Evolutionary conservation across 2,888 invertebrate genomes (phyloP), one percentile per base, ranked within the genome.

Genomic region (Ectropis crepuscularia): DNA sequence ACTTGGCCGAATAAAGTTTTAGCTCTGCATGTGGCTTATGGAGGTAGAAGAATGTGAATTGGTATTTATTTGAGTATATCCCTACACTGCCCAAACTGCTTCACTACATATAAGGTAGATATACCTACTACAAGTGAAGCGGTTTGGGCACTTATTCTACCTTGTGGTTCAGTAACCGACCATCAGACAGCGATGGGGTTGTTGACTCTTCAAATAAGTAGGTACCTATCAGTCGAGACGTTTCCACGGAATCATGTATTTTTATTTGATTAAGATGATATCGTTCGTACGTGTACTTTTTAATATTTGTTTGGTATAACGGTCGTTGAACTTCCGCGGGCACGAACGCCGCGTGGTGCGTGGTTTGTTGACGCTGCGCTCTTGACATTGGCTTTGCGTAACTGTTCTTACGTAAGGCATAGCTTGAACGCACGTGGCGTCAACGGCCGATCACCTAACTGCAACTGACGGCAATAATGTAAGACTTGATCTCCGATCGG

Each of bases 331-430:
- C 83, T 73, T 63, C 46, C 63, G 57, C 53, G 46, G 36, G 61
- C 54, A 57, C 61, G 61, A 61, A 65, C 65, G 58, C 53, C 57
- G 57, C 63, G 65, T 64, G 68, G 64, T 65, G 70, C 63, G 46
- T 65, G 70, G 55, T 57, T 43, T 53, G 75, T 78, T 76, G 80
- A 79, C 82, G 80, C 77, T 74, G 75, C 79, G 89, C 67, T 89
- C 90, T 89, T 91, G 90, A 90, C 91, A 90, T 89, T 90, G 90
- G 79, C 72, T 82, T 83, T 84, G 78, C 85, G 82, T 85, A 85
- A 86, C 81, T 80, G 78, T 76, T 53, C 16, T 80, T 84, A 85
- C 67, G 67, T 67, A 67, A 55, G n/a, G 70, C 61, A 66, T 67
- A 65, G 53, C 65, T 53, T 58, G 57, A 54, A 62, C 60, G 68